Evolutionary conservation across 2,797 vertebrate species (phyloP).

Genomic region (Acanthopagrus latus): DNA sequence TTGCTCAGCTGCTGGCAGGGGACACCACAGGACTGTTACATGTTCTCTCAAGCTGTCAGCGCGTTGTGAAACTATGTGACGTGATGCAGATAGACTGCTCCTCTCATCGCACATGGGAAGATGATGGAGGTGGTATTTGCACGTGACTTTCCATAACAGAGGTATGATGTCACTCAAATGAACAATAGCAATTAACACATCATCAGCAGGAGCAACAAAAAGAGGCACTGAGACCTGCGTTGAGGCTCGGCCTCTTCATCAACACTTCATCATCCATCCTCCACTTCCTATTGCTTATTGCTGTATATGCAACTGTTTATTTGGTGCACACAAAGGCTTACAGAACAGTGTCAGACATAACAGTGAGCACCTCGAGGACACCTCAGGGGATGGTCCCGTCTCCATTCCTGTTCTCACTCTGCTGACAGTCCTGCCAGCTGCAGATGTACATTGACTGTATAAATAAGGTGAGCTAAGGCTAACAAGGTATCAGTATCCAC

Average conservation of each 20-base stretch:
- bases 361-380: no score
- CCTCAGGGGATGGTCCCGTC: no score
- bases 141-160: neutral
- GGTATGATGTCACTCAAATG: neutral
- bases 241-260: neutral
- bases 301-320: neutral
- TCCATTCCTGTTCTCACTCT: no score
- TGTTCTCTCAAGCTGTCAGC: neutral
- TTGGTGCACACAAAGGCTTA: neutral
- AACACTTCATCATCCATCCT: neutral
- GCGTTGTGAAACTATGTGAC: neutral
- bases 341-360: no score
- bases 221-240: neutral
- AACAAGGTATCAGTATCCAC: no score
- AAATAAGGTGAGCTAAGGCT: no score
- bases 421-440: no score
- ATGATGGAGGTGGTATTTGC: neutral
- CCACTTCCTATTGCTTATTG: neutral
- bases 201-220: neutral
- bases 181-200: neutral
- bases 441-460: no score
- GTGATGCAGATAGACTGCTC: neutral
- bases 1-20: neutral
- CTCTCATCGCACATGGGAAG: neutral
- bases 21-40: neutral